Conservation (phyloP, 2,113 vertebrate species). For the Hepsetus odoe region DNA sequence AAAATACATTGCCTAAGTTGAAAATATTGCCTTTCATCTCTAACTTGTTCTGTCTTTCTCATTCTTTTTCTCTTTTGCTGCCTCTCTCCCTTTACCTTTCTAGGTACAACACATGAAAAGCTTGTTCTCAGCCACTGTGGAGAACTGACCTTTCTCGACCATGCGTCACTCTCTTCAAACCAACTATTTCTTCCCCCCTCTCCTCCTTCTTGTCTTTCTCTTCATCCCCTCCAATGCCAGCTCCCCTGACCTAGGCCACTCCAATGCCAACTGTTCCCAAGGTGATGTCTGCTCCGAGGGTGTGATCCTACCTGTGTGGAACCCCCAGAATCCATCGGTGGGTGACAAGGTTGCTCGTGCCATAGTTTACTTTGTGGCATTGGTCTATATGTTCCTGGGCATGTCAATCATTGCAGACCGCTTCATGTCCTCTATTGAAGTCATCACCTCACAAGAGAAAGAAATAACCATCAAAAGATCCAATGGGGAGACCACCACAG, state of each 20-base stretch:
- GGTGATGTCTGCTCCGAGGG: constrained; percentile 74
- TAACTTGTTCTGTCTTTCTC: constrained; percentile 6
- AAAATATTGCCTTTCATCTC: not conserved
- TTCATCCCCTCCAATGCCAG: constrained; percentile 51
- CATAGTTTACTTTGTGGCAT: constrained; percentile 84
- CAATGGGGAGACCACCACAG: constrained; percentile 81
- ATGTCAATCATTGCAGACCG: constrained; percentile 85
- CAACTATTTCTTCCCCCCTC: constrained; percentile 47
- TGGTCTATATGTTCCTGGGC: constrained; percentile 85
- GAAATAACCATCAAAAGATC: constrained; percentile 80
- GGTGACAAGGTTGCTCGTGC: constrained; percentile 83
- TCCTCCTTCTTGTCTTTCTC: constrained; percentile 62
- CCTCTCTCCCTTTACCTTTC: constrained; percentile 21
- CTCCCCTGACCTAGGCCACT: constrained; percentile 27
- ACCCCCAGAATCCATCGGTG: constrained; percentile 82
- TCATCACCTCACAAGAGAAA: constrained; percentile 85
- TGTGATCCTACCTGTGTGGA: constrained; percentile 81
- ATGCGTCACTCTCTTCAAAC: constrained; percentile 32
- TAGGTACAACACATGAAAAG: constrained; percentile 52
- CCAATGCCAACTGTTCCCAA: constrained; percentile 66
- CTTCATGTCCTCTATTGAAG: constrained; percentile 86
- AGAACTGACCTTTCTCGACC: constrained; percentile 12
- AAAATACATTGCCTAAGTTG: not conserved
- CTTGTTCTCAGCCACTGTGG: constrained; percentile 48
- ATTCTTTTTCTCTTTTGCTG: constrained; percentile 26